A percentile compares a stretch with the other conserved stretches of the same genome.
These are phyloP conservation scores for Catocala sponsa DNA, from an alignment of 2,888 invertebrate species.

Conservation along the genomic window DNA sequence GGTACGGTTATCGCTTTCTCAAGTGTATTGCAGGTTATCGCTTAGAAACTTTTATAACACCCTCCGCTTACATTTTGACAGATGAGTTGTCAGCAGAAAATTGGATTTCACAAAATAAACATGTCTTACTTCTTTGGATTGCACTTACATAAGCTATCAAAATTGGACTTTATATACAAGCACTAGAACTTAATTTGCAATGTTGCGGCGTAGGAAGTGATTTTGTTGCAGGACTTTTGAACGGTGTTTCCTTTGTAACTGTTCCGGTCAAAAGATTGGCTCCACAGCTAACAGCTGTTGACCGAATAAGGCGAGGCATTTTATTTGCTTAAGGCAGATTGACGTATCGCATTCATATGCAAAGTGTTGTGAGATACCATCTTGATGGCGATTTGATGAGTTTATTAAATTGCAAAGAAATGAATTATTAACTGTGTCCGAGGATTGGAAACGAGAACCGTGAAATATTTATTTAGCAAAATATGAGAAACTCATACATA, in stretches of 20 bases:
- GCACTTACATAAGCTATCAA: slow-evolving; percentile 33
- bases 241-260: slow-evolving; percentile 49
- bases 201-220: slow-evolving; percentile 3
- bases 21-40: slow-evolving; percentile 40
- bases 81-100: slow-evolving; percentile 86
- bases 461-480: slow-evolving; percentile 41
- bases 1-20: slow-evolving; percentile 14
- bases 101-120: slow-evolving; percentile 87
- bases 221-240: slow-evolving; percentile 33
- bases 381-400: slow-evolving; percentile 66
- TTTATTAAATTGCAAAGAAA: slow-evolving; percentile 69
- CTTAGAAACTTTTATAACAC: slow-evolving; percentile 70
- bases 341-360: slow-evolving; percentile 68
- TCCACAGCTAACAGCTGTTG: slow-evolving; percentile 65
- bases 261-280: slow-evolving; percentile 63
- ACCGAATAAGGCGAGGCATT: slow-evolving; percentile 55
- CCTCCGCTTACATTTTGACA: slow-evolving; percentile 77
- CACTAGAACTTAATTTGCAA: slow-evolving; percentile 36
- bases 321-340: slow-evolving; percentile 74
- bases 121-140: slow-evolving; percentile 68
- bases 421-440: slow-evolving; percentile 45
- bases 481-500: slow-evolving; percentile 33
- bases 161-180: slow-evolving; percentile 43
- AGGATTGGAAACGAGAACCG: slow-evolving; percentile 35
- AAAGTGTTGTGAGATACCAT: slow-evolving; percentile 63